Base-by-base conservation (phyloP, 2,888 invertebrate species). In the Vannuccia rotundouncinata region DNA sequence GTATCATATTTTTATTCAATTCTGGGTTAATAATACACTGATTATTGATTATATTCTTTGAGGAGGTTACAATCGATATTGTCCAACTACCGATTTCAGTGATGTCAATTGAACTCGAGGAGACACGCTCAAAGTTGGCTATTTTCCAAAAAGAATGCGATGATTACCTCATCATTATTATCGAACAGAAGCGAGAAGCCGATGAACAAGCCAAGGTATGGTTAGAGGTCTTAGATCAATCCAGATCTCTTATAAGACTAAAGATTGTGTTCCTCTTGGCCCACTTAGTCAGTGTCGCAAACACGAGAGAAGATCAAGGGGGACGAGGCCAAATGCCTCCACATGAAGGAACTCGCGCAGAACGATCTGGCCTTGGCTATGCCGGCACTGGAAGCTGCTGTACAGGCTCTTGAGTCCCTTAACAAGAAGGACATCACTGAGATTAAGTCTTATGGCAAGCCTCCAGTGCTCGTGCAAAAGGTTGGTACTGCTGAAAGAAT, bases 401-500 rank as follows among this genome's bases (percentile, higher is more conserved):
- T 93, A 85, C 76, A 85, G 85, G 86, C 86, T 77, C 81, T 87
- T 79, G 86, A 87, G 79, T 85, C 86, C 1, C 83, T 87, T 78
- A 87, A 86, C 84, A 87, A 87, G 82, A 87, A 86, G 81, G 87
- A 86, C 85, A 92, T 95, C 80, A 92, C 93, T 66, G 95, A 95
- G 90, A 93, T 95, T 81, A 94, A 94, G 86, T 94, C 94, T 0
- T 95, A 95, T 86, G 92, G 92, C 0, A 92, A 92, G 81, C 95
- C 95, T 0, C 95, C 95, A 0, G 90, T 91, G 80, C 92, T 94
- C 87, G 94, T 95, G 0, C 93, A 94, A 88, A 93, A 93, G 91
- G 82, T 83, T 31, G 10, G 59, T 13, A n/a, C 13, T 13, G 10
- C n/a, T 59, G 13, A 13, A n/a, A 13, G 59, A 13, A 59, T n/a